These are phyloP conservation scores for Semnornis frantzii DNA, from an alignment of 2,113 vertebrate genomes.

Conservation along the genomic window DNA sequence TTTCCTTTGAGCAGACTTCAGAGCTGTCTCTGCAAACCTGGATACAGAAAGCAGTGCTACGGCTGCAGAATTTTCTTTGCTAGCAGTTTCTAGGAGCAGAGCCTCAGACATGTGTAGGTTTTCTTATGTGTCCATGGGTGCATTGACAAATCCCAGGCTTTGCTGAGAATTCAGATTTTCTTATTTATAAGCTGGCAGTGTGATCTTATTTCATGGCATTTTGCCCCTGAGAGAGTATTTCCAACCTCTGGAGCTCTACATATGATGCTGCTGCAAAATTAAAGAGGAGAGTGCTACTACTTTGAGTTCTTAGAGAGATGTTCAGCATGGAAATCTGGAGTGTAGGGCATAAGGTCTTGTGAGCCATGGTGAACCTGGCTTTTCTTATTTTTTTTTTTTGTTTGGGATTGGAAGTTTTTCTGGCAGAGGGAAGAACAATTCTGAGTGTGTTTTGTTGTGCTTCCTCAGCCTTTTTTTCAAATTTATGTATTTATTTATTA, in stretches of 20 bases:
- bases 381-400: no score
- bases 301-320: not conserved
- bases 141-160: not conserved
- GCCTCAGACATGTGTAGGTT: not conserved
- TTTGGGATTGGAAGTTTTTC: not conserved
- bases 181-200: not conserved
- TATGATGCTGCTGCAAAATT: not conserved
- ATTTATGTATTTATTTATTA: not conserved
- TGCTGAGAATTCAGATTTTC: not conserved
- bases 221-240: not conserved
- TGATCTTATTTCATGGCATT: not conserved
- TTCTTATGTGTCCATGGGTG: not conserved
- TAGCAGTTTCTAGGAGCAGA: not conserved
- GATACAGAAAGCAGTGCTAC: not conserved
- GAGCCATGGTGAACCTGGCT: not conserved
- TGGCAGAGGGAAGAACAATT: not conserved
- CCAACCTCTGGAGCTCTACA: not conserved
- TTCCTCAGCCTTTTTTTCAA: not conserved
- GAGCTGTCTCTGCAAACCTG: not conserved
- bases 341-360: not conserved
- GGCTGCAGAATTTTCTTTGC: not conserved
- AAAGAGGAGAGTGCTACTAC: not conserved
- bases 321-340: not conserved
- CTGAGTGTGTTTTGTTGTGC: not conserved
- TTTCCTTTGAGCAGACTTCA: not conserved